Conservation (phyloP, 2,113 vertebrate genomes). For the Ammodytes dubius region DNA sequence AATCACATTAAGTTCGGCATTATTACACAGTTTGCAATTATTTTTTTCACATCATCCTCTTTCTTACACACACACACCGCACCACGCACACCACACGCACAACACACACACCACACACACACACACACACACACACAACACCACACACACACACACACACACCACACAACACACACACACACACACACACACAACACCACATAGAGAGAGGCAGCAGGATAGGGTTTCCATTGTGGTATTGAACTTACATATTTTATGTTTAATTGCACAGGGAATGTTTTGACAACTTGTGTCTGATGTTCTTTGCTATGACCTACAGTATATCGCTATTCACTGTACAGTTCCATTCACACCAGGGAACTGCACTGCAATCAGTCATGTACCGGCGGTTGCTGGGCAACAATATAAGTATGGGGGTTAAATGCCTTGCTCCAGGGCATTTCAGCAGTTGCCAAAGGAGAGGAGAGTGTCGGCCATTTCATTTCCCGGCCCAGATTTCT, state of each 20-base stretch:
- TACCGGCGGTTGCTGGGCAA: conserved; percentile 49
- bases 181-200: too few relatives aligned
- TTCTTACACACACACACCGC: neutral
- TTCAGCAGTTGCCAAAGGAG: conserved; percentile 41
- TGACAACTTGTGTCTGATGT: conserved; percentile 49
- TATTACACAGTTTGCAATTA: conserved; percentile 23
- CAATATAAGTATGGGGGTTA: conserved; percentile 70
- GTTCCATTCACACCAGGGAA: conserved; percentile 48
- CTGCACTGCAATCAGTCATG: conserved; percentile 65
- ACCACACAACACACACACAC: too few relatives aligned
- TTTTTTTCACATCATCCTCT: neutral
- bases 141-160: too few relatives aligned
- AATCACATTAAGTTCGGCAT: neutral
- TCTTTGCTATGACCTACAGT: conserved; percentile 59
- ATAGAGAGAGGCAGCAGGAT: neutral
- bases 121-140: too few relatives aligned
- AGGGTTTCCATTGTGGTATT: conserved; percentile 17
- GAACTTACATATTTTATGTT: conserved; percentile 50
- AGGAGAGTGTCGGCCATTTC: conserved; percentile 50
- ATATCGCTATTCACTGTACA: conserved; percentile 48
- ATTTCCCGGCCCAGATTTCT: conserved; percentile 33
- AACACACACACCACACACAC: neutral
- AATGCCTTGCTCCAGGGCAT: conserved; percentile 73
- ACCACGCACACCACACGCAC: too few relatives aligned
- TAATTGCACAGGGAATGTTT: conserved; percentile 59